Percentiles rank a stretch among this genome's conserved stretches.
These are phyloP conservation scores for Brachionus rubens DNA, from an alignment of 1,140 invertebrate genomes.

Conservation along the genomic window DNA sequence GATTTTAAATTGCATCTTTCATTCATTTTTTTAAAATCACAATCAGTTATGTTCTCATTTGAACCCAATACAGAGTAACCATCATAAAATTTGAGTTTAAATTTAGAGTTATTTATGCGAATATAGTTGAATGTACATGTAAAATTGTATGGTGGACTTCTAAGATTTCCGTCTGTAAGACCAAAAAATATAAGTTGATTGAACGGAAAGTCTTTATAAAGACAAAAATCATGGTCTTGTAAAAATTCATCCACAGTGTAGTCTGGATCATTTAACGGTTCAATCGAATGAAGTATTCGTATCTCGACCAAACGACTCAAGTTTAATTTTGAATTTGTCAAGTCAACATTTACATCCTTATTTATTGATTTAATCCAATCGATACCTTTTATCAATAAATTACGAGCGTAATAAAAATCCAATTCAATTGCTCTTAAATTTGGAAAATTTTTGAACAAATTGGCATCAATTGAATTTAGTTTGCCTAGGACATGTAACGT, in stretches of 20 bases:
- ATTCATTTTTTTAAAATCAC: not conserved
- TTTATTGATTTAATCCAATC: slow-evolving; percentile 6
- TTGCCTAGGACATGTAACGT: not conserved
- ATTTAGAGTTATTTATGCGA: not conserved
- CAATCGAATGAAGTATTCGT: not conserved
- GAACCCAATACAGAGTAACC: not conserved
- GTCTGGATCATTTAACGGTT: not conserved
- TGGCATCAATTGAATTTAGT: not conserved
- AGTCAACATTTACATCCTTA: not conserved
- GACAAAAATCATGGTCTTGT: not conserved
- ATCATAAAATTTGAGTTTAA: not conserved
- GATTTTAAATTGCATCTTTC: not conserved
- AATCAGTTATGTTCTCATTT: not conserved
- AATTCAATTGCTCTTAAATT: not conserved
- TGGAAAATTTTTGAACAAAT: not conserved
- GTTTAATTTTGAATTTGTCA: too few species aligned
- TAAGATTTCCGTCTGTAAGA: not conserved
- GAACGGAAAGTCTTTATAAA: not conserved
- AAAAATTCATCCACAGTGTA: not conserved
- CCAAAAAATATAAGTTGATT: not conserved
- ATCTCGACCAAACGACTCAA: not conserved
- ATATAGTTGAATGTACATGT: slow-evolving; percentile 20
- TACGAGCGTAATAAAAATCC: not conserved
- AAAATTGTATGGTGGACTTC: not conserved
- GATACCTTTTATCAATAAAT: not conserved